Evolutionary conservation across 2,888 invertebrate genomes (phyloP).

Genomic region (Drosophila ezoana): DNA sequence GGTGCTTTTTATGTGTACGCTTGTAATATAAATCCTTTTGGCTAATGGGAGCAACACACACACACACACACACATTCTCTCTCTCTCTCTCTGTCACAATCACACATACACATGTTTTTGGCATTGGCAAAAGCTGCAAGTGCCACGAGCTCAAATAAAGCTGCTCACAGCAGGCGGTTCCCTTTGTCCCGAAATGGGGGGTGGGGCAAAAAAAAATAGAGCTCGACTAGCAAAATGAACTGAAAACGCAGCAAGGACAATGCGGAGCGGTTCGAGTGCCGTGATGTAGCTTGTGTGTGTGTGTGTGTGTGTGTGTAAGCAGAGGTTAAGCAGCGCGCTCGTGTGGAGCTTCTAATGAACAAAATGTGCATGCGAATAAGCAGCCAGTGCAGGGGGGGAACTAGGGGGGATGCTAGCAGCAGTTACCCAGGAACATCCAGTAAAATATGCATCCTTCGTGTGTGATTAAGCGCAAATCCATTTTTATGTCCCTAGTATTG

Average conservation of each 20-base stretch:
- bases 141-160: conserved; percentile 50
- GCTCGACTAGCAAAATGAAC: conserved; percentile 58
- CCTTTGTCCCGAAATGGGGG: conserved; percentile 30
- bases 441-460: conserved; percentile 77
- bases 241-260: conserved; percentile 53
- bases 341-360: conserved; percentile 70
- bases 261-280: not conserved
- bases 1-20: conserved; percentile 71
- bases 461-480: conserved; percentile 73
- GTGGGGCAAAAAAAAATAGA: conserved; percentile 10
- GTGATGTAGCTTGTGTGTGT: not conserved
- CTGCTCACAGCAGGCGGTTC: conserved; percentile 69
- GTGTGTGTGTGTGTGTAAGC: conserved; percentile 31
- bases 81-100: conserved; percentile 8
- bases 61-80: conserved; percentile 10
- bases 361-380: conserved; percentile 62
- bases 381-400: conserved; percentile 4
- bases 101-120: conserved; percentile 42
- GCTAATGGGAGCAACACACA: conserved; percentile 66
- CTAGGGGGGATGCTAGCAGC: not conserved
- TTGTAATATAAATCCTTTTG: conserved; percentile 78
- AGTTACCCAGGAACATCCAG: conserved; percentile 18
- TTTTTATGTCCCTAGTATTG: conserved; percentile 55
- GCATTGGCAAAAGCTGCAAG: conserved; percentile 64
- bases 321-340: conserved; percentile 55